phyloP scores from a whole-genome alignment of 2,113 vertebrate species.

The Campylomormyrus numenius region DNA sequence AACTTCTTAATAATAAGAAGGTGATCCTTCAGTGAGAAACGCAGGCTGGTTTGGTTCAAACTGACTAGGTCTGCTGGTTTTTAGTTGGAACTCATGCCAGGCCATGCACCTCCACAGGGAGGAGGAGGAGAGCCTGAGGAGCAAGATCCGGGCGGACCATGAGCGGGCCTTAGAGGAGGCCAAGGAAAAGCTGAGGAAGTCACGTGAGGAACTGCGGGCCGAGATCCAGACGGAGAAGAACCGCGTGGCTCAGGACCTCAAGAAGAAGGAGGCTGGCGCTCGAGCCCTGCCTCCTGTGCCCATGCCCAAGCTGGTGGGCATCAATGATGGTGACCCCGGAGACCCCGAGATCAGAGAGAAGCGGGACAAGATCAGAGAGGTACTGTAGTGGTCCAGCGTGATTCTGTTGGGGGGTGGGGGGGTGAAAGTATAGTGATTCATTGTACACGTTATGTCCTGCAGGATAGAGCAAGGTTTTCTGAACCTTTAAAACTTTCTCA shows the following conservation, averaged over 20 bases:
- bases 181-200: constrained; percentile 93
- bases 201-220: constrained; percentile 81
- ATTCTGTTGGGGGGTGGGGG: not conserved
- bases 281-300: constrained; percentile 81
- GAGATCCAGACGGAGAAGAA: constrained; percentile 97
- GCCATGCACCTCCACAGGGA: constrained; percentile 61
- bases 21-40: not conserved
- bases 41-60: not conserved
- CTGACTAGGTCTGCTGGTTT: not conserved
- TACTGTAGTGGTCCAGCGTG: constrained; percentile 41
- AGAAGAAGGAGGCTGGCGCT: constrained; percentile 64
- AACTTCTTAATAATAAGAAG: not conserved
- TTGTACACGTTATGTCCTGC: not conserved
- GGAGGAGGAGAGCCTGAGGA: constrained; percentile 91
- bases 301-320: constrained; percentile 82
- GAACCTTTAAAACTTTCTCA: not conserved
- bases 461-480: too few relatives aligned
- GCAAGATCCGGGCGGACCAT: constrained; percentile 94
- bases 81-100: not conserved
- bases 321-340: constrained; percentile 80
- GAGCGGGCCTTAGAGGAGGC: constrained; percentile 94
- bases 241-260: constrained; percentile 80
- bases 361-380: constrained; percentile 95
- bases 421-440: not conserved
- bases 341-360: constrained; percentile 80